Evolutionary conservation across 2,888 invertebrate species (phyloP), one percentile per base, ranked within the genome.

Genomic region (Drosophila siamana): DNA sequence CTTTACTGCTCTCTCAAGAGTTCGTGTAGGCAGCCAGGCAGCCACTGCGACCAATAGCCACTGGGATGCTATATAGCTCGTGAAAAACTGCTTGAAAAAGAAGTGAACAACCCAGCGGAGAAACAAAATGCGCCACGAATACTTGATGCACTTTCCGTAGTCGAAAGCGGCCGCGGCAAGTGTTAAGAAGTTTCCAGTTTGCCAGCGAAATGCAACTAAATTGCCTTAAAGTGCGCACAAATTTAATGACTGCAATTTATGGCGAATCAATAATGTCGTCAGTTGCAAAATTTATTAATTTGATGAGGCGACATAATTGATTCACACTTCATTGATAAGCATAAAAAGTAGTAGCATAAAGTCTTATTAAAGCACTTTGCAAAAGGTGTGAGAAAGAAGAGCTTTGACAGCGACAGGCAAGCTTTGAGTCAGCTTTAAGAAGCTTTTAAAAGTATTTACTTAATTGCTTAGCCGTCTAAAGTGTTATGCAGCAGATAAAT

Each of bases 1-100:
- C 71, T 78, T 78, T 78, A 78, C 71, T 60, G 65, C 80, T 69
- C 74, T 80, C 74, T 69, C 62, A 69, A 66, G 73, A 57, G 69
- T 28, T 59, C 41, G 36, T 64, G 59, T 57, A 44, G 47, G 63
- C 44, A 26, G 44, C 48, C 44, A 60, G 26, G 26, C 26, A n/a
- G 33, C 4, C 33, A 33, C 28, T 9, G 28, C 33, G 33, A 33
- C 36, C 36, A 38, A 38, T 38, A 38, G 36, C 36, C 36, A 38
- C 13, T 38, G 36, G 59, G 9, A n/a, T 40, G 41, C 22, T n/a
- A n/a, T n/a, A n/a, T 33, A 60, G 33, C 41, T 50, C 38, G 15
- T 52, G 48, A 60, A 56, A 38, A 55, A 30, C 46, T 41, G 57
- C 5, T 50, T 24, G 30, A 43, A 36, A 51, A 47, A 47, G 15